Percentiles rank a stretch among this genome's conserved stretches.
Conservation (phyloP, 92 coral and sea anemone genomes). For the Porites divaricata region DNA sequence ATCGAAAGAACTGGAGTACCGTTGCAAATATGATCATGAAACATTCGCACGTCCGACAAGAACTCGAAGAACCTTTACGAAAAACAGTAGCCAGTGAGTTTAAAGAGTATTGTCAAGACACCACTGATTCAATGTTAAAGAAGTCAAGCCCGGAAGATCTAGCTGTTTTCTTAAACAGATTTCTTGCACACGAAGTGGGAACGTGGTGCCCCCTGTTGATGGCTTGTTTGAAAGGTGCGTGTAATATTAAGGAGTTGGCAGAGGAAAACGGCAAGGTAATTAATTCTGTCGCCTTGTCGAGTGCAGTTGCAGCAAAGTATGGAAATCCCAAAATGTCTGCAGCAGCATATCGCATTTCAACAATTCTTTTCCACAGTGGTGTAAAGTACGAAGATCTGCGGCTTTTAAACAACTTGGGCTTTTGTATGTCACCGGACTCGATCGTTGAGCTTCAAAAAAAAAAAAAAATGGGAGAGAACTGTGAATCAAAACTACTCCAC, state of each 20-base stretch:
- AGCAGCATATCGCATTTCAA: slow-evolving; percentile 49
- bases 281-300: slow-evolving; percentile 67
- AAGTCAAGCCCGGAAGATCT: slow-evolving; percentile 48
- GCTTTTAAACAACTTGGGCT: slow-evolving; percentile 53
- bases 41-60: slow-evolving; percentile 37
- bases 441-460: slow-evolving; percentile 47
- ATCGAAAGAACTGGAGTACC: slow-evolving; percentile 52
- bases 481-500: slow-evolving; percentile 48
- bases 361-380: slow-evolving; percentile 60
- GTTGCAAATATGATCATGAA: slow-evolving; percentile 41
- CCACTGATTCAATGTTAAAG: slow-evolving; percentile 49
- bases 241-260: slow-evolving; percentile 21
- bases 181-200: slow-evolving; percentile 56
- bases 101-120: slow-evolving; percentile 45
- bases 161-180: slow-evolving; percentile 48
- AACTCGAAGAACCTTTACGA: slow-evolving; percentile 43
- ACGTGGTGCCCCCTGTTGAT: slow-evolving; percentile 53
- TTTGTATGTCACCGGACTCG: slow-evolving; percentile 53
- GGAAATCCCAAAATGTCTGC: slow-evolving; percentile 66
- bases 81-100: slow-evolving; percentile 44
- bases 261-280: slow-evolving; percentile 35
- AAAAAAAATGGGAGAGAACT: slow-evolving; percentile 64
- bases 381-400: slow-evolving; percentile 55
- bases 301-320: slow-evolving; percentile 56
- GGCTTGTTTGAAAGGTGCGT: slow-evolving; percentile 53